Evolutionary conservation across 2,888 invertebrate genomes (phyloP), one percentile per base, ranked within the genome.

Genomic region (Tetranychus piercei): DNA sequence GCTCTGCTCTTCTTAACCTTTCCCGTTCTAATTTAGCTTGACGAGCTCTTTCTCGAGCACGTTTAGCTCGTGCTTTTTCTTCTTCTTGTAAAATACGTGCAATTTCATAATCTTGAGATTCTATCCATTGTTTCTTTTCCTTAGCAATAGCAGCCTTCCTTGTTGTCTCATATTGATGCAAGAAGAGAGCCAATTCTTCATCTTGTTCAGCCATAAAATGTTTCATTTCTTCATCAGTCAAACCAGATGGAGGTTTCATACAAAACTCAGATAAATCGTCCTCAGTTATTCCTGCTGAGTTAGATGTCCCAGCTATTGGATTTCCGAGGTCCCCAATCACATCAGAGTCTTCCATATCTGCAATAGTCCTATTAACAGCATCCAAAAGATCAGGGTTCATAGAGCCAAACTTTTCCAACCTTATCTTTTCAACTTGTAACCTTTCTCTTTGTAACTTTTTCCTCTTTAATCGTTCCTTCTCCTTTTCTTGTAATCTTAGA

Each of bases 21-120:
- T 69, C 44, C 1, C 45, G 71, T 43, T 71, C 71, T 4, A 69
- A 69, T 43, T 44, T 71, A 20, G 34, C 69, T 66, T 67, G 76
- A 34, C 87, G 80, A 5, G 89, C 89, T 79, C 87, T 85, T 80
- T 90, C 89, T 79, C 88, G 86, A 8, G 89, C 88, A 77, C 88
- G 84, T 79, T 87, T 87, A 1, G 87, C 87, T 81, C 88, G 88
- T 22, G 87, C 87, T 79, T 88, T 86, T 81, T 90, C 90, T 84
- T 88, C 82, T 81, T 90, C 90, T 81, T 90, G 90, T 71, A 90
- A 82, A 84, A 90, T 86, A 81, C 87, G 87, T 1, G 90, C 90
- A 73, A 90, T 81, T 81, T 90, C 90, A 77, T 89, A 87, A 80
- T 90, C 90, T 81, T 90, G 90, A 1, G 89, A 89, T 82, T 90